These are phyloP conservation scores for Acanthacorydalis orientalis DNA, from an alignment of 2,888 invertebrate genomes.

Conservation along the genomic window DNA sequence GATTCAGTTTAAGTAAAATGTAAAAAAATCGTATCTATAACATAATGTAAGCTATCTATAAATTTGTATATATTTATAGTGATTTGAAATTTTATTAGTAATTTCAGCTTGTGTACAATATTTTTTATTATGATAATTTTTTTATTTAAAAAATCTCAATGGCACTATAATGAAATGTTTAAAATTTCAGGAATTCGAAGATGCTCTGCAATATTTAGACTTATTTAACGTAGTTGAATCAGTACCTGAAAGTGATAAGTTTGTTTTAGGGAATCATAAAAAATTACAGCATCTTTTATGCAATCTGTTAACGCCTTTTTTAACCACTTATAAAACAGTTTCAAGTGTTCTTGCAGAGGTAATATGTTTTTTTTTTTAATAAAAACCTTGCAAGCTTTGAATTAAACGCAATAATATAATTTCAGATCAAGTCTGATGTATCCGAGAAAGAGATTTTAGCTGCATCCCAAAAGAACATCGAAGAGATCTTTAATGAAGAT, in stretches of 20 bases:
- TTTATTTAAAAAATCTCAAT: neutral
- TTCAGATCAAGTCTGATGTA: conserved; percentile 23
- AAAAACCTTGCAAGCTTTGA: conserved; percentile 4
- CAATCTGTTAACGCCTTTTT: conserved; percentile 44
- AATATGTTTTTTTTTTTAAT: conserved; percentile 12
- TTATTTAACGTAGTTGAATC: conserved; percentile 19
- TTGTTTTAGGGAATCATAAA: conserved; percentile 25
- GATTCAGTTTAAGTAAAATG: no score
- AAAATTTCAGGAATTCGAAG: conserved; percentile 28
- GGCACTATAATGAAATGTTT: neutral
- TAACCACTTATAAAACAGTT: conserved; percentile 37
- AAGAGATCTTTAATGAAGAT: conserved; percentile 25
- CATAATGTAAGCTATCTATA: no score
- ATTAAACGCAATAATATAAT: conserved; percentile 6
- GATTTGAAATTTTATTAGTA: no score
- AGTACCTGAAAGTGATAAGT: conserved; percentile 14
- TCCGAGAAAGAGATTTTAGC: conserved; percentile 26
- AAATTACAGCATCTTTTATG: conserved; percentile 36
- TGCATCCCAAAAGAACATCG: conserved; percentile 40
- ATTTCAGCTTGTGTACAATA: neutral
- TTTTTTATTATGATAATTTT: neutral
- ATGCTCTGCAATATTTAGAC: conserved; percentile 22
- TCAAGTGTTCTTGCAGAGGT: conserved; percentile 34
- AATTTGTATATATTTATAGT: no score
- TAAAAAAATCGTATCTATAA: no score